Percentiles rank a stretch among this genome's conserved stretches.
Evolutionary conservation across 92 coral and sea anemone species (phyloP).

Genomic region (Siderastrea siderea): DNA sequence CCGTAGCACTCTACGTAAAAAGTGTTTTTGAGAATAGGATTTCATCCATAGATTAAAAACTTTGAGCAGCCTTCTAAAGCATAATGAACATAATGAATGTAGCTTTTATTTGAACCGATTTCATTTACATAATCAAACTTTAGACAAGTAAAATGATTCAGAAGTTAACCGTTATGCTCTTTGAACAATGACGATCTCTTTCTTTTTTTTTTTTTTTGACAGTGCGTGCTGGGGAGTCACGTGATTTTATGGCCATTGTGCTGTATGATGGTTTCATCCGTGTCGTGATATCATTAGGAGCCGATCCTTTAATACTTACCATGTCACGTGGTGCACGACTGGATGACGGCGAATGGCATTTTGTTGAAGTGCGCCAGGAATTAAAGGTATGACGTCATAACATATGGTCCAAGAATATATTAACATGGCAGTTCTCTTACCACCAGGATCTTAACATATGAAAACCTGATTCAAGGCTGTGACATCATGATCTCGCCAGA

Average conservation of each 20-base stretch:
- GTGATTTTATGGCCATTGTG: slow-evolving; percentile 88
- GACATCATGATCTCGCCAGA: no score
- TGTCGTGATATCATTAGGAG: slow-evolving; percentile 85
- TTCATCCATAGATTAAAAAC: neutral
- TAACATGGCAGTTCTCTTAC: neutral
- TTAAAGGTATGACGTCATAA: slow-evolving; percentile 62
- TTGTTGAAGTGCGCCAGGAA: slow-evolving; percentile 77
- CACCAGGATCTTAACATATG: no score
- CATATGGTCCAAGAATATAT: neutral
- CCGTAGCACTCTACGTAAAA: neutral
- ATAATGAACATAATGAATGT: no score
- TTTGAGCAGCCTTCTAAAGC: neutral
- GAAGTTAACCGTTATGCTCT: neutral
- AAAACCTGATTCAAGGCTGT: no score
- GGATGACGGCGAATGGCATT: slow-evolving; percentile 95
- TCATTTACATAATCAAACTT: no score
- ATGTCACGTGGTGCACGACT: slow-evolving; percentile 79
- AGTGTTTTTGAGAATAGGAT: neutral
- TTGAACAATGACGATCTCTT: neutral
- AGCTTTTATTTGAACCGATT: no score
- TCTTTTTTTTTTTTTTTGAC: neutral
- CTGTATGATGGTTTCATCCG: slow-evolving; percentile 78
- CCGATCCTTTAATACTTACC: slow-evolving; percentile 67
- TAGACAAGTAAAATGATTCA: no score
- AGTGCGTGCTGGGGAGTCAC: slow-evolving; percentile 54